Evolutionary conservation across 2,113 vertebrate genomes (phyloP), one percentile per base, ranked within the genome.

Genomic region (Cranoglanis bouderius): DNA sequence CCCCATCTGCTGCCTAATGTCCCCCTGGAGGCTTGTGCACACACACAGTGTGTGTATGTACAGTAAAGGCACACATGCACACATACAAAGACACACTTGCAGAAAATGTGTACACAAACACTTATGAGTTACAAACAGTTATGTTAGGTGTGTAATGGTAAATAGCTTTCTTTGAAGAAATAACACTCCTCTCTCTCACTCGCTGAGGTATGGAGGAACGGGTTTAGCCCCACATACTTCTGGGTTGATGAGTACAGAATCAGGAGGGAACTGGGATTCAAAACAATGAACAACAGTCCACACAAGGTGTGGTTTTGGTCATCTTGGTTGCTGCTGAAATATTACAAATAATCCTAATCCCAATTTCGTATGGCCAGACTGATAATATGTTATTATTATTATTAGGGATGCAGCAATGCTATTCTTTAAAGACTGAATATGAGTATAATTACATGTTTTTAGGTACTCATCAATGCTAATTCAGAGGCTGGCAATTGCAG

Each of bases 1-100:
- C 78, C 82, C 90, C 88, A 90, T 91, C 90, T 91, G 90, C 86
- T 90, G 70, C 80, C 57, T 88, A 89, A 75, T 67, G 85, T 88
- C 70, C 84, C 55, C 59, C 84, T 43, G 72, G 74, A 65, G 83
- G 82, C 35, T 82, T 86, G 85, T 72, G 86, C 53, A 89, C 87
- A 88, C n/a, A 86, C 82, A 57, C 46, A 82, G n/a, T 70, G 70
- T 70, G 57, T 70, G 51, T 35, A 67, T 53, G 19, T 55, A 72
- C 67, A 77, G 81, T 70, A 78, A 80, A 87, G 29, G 87, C 81
- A 89, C 70, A 84, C 49, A 77, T 32, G 46, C 16, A 70, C 1
- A 26, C 9, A 74, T 38, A 67, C 53, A 87, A 21, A 46, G 13
- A 61, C 38, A 86, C 35, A 32, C 49, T 53, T 35, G 53, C 82